phyloP scores from a whole-genome alignment of 2,797 vertebrate species.

The Loris lydekkerianus region DNA sequence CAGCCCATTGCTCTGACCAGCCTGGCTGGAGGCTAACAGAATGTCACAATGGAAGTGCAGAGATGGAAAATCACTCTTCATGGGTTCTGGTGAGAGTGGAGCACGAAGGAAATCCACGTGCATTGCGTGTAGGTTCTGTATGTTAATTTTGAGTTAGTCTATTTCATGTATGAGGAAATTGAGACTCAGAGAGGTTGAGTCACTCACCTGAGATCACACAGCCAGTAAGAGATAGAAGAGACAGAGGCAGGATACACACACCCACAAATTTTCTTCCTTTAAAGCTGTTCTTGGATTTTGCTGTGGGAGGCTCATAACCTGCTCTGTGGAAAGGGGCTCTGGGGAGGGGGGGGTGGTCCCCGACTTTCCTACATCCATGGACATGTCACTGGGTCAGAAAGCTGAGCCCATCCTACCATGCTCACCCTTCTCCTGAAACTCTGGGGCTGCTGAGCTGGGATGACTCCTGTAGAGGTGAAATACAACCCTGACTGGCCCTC shows the following conservation, averaged over 20 bases:
- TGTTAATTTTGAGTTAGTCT: not conserved
- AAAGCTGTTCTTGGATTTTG: not conserved
- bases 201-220: not conserved
- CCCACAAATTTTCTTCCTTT: not conserved
- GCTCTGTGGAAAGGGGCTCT: not conserved
- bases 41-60: not conserved
- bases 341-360: too few relatives aligned
- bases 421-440: not conserved
- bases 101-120: not conserved
- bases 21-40: not conserved
- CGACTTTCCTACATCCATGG: not conserved
- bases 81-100: not conserved
- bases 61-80: not conserved
- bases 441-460: not conserved
- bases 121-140: not conserved
- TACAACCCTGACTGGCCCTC: not conserved
- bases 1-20: not conserved
- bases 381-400: not conserved
- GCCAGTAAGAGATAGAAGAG: not conserved
- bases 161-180: not conserved
- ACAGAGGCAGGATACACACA: not conserved
- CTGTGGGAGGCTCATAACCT: not conserved
- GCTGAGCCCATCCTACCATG: not conserved
- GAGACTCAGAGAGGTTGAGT: not conserved
- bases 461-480: not conserved